Percentiles rank a stretch among this genome's conserved stretches.
These are phyloP conservation scores for Nasonovia ribisnigri DNA, from an alignment of 2,888 invertebrate genomes.

Conservation along the genomic window DNA sequence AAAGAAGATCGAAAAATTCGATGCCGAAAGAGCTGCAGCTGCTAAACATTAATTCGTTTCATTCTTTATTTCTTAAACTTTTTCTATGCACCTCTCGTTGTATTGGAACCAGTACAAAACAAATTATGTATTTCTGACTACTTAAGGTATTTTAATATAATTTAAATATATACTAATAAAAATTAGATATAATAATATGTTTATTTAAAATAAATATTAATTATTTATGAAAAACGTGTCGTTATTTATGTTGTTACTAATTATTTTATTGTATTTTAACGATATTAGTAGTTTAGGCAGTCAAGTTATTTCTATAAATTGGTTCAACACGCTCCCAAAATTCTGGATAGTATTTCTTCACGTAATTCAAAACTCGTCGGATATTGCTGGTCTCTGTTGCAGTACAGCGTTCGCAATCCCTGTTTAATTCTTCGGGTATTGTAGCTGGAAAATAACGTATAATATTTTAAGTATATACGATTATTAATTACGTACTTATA, in stretches of 20 bases:
- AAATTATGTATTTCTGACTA: background rate
- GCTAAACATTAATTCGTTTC: background rate
- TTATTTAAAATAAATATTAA: constrained; percentile 39
- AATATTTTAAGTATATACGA: no score
- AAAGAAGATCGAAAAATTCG: constrained; percentile 52
- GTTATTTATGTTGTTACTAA: background rate
- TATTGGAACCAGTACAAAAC: background rate
- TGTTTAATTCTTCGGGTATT: constrained; percentile 28
- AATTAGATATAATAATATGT: background rate
- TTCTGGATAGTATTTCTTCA: constrained; percentile 8
- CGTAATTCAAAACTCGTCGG: constrained; percentile 28
- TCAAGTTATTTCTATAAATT: background rate
- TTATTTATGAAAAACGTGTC: constrained; percentile 14
- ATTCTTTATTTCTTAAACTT: background rate
- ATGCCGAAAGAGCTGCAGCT: background rate
- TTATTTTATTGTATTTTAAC: background rate
- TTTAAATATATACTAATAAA: background rate
- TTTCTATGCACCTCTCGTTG: background rate
- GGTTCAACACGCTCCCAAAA: constrained; percentile 21
- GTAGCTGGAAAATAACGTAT: constrained; percentile 19
- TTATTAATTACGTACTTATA: background rate
- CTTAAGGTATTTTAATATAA: background rate
- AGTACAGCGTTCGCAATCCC: background rate
- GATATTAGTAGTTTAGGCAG: no score
- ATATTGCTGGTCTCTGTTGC: background rate